Base-by-base conservation (phyloP, 2,113 vertebrate species). In the Corythornis madagascariensis region DNA sequence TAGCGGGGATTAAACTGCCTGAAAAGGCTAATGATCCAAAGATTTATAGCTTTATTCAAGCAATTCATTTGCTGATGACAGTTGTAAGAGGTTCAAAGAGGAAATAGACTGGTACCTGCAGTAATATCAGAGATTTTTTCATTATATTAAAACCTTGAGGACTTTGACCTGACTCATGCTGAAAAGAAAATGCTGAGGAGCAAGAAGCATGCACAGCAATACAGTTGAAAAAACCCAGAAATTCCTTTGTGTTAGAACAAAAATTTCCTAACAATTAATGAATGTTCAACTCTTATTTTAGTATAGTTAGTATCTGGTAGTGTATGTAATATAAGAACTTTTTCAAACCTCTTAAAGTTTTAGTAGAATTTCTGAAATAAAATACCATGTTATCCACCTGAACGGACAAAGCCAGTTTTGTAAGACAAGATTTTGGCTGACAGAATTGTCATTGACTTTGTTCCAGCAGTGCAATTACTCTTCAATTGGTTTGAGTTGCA, bases 271-370 rank as follows among this genome's bases (percentile, higher is more conserved):
- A 60, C 7, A 35, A 25, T 60, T 85, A 95, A 18, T 33, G 64
- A 33, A 19, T 25, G 19, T 61, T 78, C 42, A 67, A 66, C 19
- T 79, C 42, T 65, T 56, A 45, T 67, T 88, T 91, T 94, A 92
- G 94, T 81, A 88, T 10, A 77, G 76, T 95, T 95, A 95, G 83
- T 93, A 80, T 29, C 28, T 69, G 57, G 64, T 86, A 91, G 50
- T 73, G 75, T 13, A 74, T 84, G 53, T 88, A 84, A 50, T 31
- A 11, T 28, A 9, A 71, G 18, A 83, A 83, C 29, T 77, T 81
- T 11, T 56, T 6, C 29, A 86, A 81, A 81, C 24, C 20, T 66
- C 15, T 45, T 52, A 29, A 47, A 71, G 17, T 38, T 74, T 77
- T 52, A 85, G 26, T 3, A 80, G 11, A 81, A 28, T 77, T 80